phyloP scores from a whole-genome alignment of 2,797 vertebrate species.

The Myotis planiceps region DNA sequence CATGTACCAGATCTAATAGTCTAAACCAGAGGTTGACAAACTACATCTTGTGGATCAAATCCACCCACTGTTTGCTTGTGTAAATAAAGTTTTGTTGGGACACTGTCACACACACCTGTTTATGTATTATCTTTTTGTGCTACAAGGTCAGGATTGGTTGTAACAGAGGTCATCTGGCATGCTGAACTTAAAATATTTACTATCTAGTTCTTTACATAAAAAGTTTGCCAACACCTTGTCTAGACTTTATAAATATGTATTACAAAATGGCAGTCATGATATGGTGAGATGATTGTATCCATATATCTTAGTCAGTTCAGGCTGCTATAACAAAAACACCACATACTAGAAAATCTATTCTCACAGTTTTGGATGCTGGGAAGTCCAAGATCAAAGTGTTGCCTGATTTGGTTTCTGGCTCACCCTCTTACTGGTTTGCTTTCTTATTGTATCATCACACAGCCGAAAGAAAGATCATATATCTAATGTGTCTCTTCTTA shows the following conservation, averaged over 20 bases:
- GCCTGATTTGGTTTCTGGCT: not conserved
- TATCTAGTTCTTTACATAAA: constrained; percentile 9
- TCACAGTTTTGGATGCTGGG: not conserved
- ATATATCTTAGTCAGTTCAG: not conserved
- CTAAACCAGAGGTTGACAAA: not conserved
- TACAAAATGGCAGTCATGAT: not conserved
- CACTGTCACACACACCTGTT: not conserved
- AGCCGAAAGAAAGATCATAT: not conserved
- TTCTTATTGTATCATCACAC: not conserved
- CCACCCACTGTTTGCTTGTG: not conserved
- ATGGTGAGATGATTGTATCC: not conserved
- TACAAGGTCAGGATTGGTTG: not conserved
- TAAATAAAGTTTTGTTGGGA: not conserved
- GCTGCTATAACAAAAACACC: not conserved
- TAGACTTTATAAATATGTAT: not conserved
- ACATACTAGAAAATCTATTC: not conserved
- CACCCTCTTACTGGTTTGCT: not conserved
- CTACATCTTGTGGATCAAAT: not conserved
- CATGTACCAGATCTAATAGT: not conserved
- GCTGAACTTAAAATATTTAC: constrained; percentile 18
- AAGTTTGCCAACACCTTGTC: not conserved
- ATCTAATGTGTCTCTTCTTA: not conserved
- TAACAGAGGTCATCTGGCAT: not conserved
- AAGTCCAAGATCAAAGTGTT: not conserved
- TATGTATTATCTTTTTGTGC: not conserved